Percentiles rank a stretch among this genome's conserved stretches.
Evolutionary conservation across 1,140 invertebrate species (phyloP).

Genomic region (Popillia japonica): DNA sequence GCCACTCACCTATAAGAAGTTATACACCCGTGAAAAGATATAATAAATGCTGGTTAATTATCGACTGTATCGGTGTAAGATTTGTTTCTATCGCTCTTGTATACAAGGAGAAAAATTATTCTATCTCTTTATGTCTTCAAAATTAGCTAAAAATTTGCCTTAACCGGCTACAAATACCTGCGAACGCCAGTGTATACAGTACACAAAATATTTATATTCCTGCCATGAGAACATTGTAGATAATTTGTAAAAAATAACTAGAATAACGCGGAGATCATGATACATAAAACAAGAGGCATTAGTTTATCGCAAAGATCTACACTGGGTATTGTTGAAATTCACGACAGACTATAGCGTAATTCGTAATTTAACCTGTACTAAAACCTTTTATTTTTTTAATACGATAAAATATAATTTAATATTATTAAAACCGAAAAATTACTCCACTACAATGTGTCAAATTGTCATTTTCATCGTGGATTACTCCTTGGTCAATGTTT

Average conservation of each 20-base stretch:
- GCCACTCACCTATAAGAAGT: slow-evolving; percentile 2
- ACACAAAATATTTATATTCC: background rate
- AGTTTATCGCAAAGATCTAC: slow-evolving; percentile 25
- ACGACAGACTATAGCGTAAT: background rate
- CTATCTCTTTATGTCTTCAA: too few species aligned
- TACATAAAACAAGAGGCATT: slow-evolving; percentile 24
- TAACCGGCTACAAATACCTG: too few species aligned
- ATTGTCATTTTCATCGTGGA: slow-evolving; percentile 46
- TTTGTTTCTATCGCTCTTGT: too few species aligned
- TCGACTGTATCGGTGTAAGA: background rate
- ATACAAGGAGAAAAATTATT: too few species aligned
- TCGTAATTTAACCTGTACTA: slow-evolving; percentile 12
- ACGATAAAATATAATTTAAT: background rate
- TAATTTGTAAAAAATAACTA: background rate
- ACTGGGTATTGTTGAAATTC: slow-evolving; percentile 1
- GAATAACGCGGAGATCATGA: slow-evolving; percentile 7
- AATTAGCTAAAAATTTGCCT: too few species aligned
- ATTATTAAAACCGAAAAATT: too few species aligned
- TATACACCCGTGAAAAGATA: slow-evolving; percentile 6
- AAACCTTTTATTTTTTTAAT: background rate
- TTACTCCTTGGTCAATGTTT: slow-evolving; percentile 46
- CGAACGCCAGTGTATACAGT: too few species aligned
- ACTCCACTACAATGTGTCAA: too few species aligned
- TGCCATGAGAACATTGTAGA: background rate
- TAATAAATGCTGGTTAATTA: background rate